phyloP scores from a whole-genome alignment of 2,113 vertebrate genomes.

The Ageneiosus marmoratus region DNA sequence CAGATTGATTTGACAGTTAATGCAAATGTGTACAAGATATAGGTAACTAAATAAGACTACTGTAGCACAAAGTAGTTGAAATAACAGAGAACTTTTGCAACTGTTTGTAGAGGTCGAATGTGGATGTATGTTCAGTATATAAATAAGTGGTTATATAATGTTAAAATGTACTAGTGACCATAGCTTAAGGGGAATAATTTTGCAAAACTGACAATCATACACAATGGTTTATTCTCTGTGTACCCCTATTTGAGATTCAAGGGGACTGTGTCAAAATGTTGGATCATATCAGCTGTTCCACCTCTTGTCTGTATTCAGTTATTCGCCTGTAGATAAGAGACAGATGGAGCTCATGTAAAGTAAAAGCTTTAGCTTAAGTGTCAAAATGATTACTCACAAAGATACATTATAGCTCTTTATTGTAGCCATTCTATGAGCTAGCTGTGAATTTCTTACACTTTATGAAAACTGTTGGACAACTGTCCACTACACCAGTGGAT shows the following conservation, averaged over 20 bases:
- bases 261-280: too few species aligned
- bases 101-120: not conserved
- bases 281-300: conserved; percentile 13
- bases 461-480: not conserved
- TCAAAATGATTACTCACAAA: not conserved
- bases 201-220: not conserved
- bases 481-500: not conserved
- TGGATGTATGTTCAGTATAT: not conserved
- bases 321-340: not conserved
- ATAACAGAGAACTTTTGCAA: not conserved
- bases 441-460: not conserved
- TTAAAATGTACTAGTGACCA: not conserved
- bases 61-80: not conserved
- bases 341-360: not conserved
- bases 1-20: not conserved
- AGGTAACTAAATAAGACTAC: not conserved
- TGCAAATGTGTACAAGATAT: not conserved
- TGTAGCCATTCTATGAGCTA: not conserved
- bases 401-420: not conserved
- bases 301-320: not conserved
- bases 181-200: not conserved
- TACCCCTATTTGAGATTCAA: not conserved
- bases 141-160: not conserved
- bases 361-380: not conserved
- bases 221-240: not conserved